A percentile compares a stretch with the other conserved stretches of the same genome.
Conservation (phyloP, 2,113 vertebrate genomes). For the Connochaetes taurinus region DNA sequence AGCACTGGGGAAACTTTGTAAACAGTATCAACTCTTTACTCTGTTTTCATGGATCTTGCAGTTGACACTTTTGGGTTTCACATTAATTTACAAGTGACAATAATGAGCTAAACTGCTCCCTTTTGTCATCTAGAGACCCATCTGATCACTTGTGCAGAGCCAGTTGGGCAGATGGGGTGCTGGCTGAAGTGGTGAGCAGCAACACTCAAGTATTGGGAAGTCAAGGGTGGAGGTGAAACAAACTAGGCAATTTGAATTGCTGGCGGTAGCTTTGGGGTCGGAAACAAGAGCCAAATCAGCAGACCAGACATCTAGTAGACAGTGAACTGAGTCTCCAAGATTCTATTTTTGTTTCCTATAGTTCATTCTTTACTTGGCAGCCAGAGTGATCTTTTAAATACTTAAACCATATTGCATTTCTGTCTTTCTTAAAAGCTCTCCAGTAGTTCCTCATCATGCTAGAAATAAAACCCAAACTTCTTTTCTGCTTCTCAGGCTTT, state of each 20-base stretch:
- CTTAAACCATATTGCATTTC: not conserved
- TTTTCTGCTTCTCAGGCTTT: not conserved
- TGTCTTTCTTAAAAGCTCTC: not conserved
- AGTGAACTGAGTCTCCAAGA: not conserved
- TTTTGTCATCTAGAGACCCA: not conserved
- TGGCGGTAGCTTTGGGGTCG: not conserved
- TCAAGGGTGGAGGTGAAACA: not conserved
- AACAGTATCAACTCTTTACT: not conserved
- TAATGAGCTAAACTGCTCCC: not conserved
- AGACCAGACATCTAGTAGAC: not conserved
- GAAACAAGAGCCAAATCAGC: not conserved
- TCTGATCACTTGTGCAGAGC: not conserved
- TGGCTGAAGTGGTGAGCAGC: not conserved
- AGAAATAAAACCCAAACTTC: not conserved
- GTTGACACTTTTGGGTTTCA: not conserved
- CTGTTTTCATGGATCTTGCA: not conserved
- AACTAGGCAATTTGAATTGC: not conserved
- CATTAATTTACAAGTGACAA: not conserved
- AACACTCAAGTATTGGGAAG: not conserved
- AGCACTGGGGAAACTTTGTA: not conserved
- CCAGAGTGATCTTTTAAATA: not conserved
- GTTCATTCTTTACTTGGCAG: not conserved
- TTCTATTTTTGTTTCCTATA: not conserved
- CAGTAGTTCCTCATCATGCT: not conserved
- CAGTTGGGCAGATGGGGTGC: not conserved